Base-by-base conservation (phyloP, 2,888 invertebrate genomes). In the Acleris holmiana region DNA sequence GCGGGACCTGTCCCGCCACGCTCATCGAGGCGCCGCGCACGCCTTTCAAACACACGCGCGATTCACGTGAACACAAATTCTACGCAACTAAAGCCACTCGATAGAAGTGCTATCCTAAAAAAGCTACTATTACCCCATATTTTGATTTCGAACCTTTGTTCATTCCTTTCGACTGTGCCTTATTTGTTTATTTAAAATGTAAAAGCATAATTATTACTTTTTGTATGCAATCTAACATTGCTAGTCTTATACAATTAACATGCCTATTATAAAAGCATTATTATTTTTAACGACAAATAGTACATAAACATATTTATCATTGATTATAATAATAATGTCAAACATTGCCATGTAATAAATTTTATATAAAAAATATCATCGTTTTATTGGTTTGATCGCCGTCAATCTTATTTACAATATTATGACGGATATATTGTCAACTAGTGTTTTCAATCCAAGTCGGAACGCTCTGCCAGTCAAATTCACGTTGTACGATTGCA, bases 21-120 rank as follows among this genome's bases (percentile, higher is more conserved):
- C 91, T 97, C 69, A 93, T 97, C 61, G 96, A 97, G 77, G 93
- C 95, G 46, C 95, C 96, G 63, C 94, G 94, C 69, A 95, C 96
- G 63, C 96, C 96, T 18, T 97, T 95, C 86, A 96, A 96, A 84
- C 97, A 97, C 78, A 97, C 97, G 25, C 94, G 97, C 69, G 96
- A 97, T 83, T 96, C 97, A 13, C 96, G 95, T 73, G 95, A 96
- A 78, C 97, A 97, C 85, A 97, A 96, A 83, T 97, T 97, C 84
- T 97, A 97, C 82, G 94, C 96, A 80, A 94, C 96, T 2, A 94
- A 95, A 81, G 93, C 94, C 67, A 93, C 92, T 46, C 93, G 88
- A 71, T 76, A 73, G 74, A 62, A 51, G 3, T 54, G 13, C 15
- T 15, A n/a, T n/a, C 5, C 17, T 13, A 35, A 6, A 2, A 17